A percentile compares a stretch with the other conserved stretches of the same genome.
Evolutionary conservation across 2,888 invertebrate genomes (phyloP).

Genomic region (Acrocera orbiculus): DNA sequence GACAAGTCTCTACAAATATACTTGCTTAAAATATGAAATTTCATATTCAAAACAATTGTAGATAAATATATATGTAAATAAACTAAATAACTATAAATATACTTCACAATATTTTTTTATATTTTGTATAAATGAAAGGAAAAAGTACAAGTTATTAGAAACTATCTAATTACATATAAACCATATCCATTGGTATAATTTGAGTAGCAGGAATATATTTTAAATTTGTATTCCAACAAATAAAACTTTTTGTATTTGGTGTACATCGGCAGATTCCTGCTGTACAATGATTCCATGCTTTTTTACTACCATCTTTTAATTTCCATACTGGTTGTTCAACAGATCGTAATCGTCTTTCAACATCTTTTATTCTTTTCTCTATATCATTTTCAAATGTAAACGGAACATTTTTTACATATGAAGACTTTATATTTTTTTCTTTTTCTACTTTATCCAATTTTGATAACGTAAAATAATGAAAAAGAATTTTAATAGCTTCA

Average conservation of each 20-base stretch:
- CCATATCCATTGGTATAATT: slow-evolving; percentile 42
- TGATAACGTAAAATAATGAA: slow-evolving; percentile 21
- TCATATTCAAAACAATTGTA: no score
- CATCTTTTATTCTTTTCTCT: slow-evolving; percentile 27
- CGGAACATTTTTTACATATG: slow-evolving; percentile 10
- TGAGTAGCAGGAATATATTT: slow-evolving; percentile 39
- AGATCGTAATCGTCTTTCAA: slow-evolving; percentile 42
- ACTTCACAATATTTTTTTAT: no score
- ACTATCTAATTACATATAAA: slow-evolving; percentile 35
- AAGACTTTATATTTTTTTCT: slow-evolving; percentile 2
- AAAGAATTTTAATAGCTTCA: slow-evolving; percentile 29
- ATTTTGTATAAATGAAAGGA: background rate
- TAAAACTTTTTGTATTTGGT: slow-evolving; percentile 43
- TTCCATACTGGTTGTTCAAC: slow-evolving; percentile 51
- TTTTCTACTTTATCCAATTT: slow-evolving; percentile 13
- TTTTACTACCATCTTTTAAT: slow-evolving; percentile 32
- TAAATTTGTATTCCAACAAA: slow-evolving; percentile 43
- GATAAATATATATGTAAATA: no score
- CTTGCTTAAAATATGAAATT: no score
- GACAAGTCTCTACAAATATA: slow-evolving; percentile 54
- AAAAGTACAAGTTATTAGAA: background rate
- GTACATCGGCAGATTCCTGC: slow-evolving; percentile 46
- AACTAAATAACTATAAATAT: no score
- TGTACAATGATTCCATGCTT: slow-evolving; percentile 40
- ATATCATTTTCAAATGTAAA: slow-evolving; percentile 17